A percentile compares a stretch with the other conserved stretches of the same genome.
phyloP scores from a whole-genome alignment of 2,797 vertebrate species.

The Pachyuromys duprasi region DNA sequence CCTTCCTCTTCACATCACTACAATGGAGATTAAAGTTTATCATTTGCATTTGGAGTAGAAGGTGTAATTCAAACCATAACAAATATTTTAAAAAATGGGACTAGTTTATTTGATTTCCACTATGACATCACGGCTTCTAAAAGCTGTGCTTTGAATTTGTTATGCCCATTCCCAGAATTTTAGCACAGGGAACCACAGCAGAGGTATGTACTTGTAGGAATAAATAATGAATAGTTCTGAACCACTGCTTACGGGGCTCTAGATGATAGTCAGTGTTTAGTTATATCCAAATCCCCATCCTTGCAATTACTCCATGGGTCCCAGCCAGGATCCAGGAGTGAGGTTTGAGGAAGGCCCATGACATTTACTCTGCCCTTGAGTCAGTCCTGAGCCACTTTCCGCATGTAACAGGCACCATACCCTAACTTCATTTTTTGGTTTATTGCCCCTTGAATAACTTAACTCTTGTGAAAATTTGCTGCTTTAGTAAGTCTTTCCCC shows the following conservation, averaged over 20 bases:
- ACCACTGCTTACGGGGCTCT: neutral
- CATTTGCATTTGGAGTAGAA: neutral
- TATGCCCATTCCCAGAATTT: neutral
- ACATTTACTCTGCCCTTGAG: neutral
- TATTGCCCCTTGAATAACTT: neutral
- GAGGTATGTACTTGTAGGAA: neutral
- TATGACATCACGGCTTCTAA: neutral
- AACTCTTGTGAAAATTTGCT: slow-evolving; percentile 54
- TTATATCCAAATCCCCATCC: neutral
- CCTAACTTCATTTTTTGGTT: neutral
- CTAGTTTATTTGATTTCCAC: slow-evolving; percentile 15
- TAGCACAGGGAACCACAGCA: neutral
- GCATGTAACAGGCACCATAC: neutral
- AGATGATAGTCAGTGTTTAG: neutral
- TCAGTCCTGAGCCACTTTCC: neutral
- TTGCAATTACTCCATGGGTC: neutral
- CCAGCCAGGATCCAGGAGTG: neutral
- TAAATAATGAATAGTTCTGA: neutral
- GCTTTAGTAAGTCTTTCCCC: slow-evolving; percentile 18
- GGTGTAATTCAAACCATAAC: neutral
- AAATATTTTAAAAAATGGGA: neutral
- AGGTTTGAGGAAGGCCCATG: neutral
- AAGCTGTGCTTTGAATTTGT: neutral
- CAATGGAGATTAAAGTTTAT: neutral
- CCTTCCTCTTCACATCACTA: neutral